These are phyloP conservation scores for Sminthurinus signatus DNA, from an alignment of 1,140 invertebrate species.

Conservation along the genomic window DNA sequence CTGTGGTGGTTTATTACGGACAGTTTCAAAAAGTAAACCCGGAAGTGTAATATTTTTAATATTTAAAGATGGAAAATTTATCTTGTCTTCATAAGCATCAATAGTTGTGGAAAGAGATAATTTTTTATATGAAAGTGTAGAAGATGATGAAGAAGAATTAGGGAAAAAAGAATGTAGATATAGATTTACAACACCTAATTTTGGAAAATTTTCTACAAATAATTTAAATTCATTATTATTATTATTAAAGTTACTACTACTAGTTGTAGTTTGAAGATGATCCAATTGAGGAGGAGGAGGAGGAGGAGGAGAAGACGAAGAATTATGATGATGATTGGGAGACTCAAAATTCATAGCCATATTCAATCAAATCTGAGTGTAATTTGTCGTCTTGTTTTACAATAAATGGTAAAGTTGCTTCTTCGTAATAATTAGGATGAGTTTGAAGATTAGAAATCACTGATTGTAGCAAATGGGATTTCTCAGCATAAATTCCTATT, in stretches of 20 bases:
- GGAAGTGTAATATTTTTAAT: neutral
- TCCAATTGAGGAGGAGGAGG: too few species aligned
- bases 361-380: slow-evolving; percentile 16
- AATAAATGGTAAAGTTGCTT: slow-evolving; percentile 58
- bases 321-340: too few species aligned
- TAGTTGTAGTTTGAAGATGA: too few species aligned
- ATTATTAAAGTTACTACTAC: neutral
- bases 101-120: neutral
- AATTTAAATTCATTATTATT: slow-evolving; percentile 8
- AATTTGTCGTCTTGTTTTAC: slow-evolving; percentile 39
- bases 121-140: too few species aligned
- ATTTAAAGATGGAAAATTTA: neutral
- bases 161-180: neutral
- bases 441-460: slow-evolving; percentile 90
- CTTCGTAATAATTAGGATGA: slow-evolving; percentile 73
- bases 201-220: slow-evolving; percentile 35
- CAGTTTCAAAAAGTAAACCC: slow-evolving; percentile 1
- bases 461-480: slow-evolving; percentile 74
- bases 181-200: slow-evolving; percentile 34
- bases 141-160: neutral
- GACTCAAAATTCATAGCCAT: slow-evolving; percentile 38
- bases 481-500: slow-evolving; percentile 64
- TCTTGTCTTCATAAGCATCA: neutral
- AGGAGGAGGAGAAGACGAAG: too few species aligned
- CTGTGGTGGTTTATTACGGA: neutral